These are phyloP conservation scores for Okapia johnstoni DNA, from an alignment of 2,113 vertebrate species.

Conservation along the genomic window DNA sequence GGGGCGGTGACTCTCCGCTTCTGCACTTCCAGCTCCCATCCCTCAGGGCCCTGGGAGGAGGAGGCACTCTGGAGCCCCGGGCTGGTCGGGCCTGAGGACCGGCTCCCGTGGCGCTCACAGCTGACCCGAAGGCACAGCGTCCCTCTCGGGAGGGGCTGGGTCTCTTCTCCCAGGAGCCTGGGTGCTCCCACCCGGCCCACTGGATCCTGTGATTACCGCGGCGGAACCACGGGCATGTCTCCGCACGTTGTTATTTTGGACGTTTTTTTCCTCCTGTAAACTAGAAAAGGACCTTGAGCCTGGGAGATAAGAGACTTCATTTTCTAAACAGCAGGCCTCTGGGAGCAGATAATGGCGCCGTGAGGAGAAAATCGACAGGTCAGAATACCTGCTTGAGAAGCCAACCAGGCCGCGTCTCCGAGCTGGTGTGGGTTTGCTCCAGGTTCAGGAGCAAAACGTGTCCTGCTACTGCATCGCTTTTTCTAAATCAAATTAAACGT, in stretches of 20 bases:
- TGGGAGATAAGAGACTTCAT: not conserved
- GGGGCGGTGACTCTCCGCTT: accelerated
- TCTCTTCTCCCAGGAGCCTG: not conserved
- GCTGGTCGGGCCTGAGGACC: not conserved
- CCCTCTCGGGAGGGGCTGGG: too few species aligned
- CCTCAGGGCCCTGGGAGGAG: accelerated
- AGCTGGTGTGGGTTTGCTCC: too few species aligned
- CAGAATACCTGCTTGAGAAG: not conserved
- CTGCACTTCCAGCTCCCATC: accelerated
- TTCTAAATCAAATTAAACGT: not conserved
- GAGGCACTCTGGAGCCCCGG: accelerated
- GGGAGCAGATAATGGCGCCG: not conserved
- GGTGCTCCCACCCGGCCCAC: not conserved
- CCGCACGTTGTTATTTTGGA: not conserved
- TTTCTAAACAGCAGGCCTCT: not conserved
- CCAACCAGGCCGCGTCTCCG: accelerated
- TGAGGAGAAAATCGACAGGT: not conserved
- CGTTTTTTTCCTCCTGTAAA: not conserved
- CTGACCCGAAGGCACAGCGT: accelerated
- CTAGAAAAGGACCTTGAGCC: not conserved
- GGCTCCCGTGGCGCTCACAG: accelerated
- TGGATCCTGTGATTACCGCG: not conserved
- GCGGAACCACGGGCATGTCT: not conserved
- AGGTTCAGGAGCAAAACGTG: not conserved
- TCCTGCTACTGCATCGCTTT: not conserved